A percentile compares a stretch with the other conserved stretches of the same genome.
Evolutionary conservation across 2,888 invertebrate species (phyloP).

Genomic region (Acronicta alni): DNA sequence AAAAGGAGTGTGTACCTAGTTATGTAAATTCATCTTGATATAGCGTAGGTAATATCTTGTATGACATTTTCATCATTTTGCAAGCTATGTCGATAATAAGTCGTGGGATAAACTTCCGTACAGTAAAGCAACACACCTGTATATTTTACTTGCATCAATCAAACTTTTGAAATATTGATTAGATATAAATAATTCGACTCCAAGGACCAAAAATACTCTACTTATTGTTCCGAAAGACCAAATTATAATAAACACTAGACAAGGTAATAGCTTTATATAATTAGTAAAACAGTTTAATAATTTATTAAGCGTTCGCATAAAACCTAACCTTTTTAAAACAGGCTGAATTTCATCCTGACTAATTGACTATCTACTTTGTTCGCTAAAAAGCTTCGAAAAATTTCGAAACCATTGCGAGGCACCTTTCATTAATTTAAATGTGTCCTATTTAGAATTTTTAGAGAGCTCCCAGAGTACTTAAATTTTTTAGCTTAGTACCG

Average conservation of each 20-base stretch:
- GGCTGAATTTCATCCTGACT: constrained; percentile 20
- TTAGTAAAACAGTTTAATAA: not conserved
- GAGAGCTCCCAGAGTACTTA: constrained; percentile 10
- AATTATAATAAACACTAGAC: too few relatives aligned
- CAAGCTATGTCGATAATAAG: too few relatives aligned
- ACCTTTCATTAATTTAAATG: constrained; percentile 48
- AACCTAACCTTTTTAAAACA: not conserved
- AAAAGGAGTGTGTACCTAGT: too few relatives aligned
- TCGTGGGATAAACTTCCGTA: too few relatives aligned
- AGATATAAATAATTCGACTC: not conserved
- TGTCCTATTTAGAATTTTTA: constrained; percentile 30
- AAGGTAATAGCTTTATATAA: not conserved
- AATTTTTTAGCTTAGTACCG: constrained; percentile 11
- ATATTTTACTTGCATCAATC: too few relatives aligned
- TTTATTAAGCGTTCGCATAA: not conserved
- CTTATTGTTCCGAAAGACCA: not conserved
- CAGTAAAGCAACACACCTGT: too few relatives aligned
- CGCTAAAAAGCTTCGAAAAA: constrained; percentile 4
- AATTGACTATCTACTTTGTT: constrained; percentile 34
- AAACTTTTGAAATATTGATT: too few relatives aligned
- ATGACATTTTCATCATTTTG: too few relatives aligned
- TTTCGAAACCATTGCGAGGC: constrained; percentile 23
- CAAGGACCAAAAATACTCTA: not conserved
- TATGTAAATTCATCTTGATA: too few relatives aligned
- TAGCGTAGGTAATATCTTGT: too few relatives aligned